These are phyloP conservation scores for Meloidogyne hapla DNA, from an alignment of 1,140 invertebrate species.

Conservation along the genomic window DNA sequence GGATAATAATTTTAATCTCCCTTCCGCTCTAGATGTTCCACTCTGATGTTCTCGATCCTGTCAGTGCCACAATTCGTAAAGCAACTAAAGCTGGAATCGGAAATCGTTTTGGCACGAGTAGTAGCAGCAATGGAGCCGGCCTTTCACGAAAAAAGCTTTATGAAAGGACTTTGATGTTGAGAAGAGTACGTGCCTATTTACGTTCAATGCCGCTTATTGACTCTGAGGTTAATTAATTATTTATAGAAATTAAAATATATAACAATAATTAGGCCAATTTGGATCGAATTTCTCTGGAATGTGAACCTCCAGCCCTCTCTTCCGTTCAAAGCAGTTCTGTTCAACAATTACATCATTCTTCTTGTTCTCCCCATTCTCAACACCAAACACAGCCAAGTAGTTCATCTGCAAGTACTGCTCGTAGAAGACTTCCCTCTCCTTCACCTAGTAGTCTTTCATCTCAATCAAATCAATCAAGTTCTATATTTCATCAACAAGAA, in stretches of 20 bases:
- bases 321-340: conserved; percentile 26
- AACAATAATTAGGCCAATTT: conserved; percentile 70
- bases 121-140: conserved; percentile 39
- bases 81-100: background rate
- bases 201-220: conserved; percentile 85
- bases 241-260: background rate
- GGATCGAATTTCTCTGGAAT: conserved; percentile 82
- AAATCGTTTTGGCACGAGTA: conserved; percentile 17
- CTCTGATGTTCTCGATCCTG: conserved; percentile 29
- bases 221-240: conserved; percentile 72
- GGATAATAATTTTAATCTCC: background rate
- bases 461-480: conserved; percentile 69
- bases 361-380: conserved; percentile 4
- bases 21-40: conserved; percentile 16
- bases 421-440: conserved; percentile 80
- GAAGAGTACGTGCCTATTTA: conserved; percentile 90
- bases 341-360: conserved; percentile 14
- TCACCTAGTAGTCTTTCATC: conserved; percentile 79
- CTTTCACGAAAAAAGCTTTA: conserved; percentile 58
- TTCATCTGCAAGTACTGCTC: conserved; percentile 69
- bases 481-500: conserved; percentile 31
- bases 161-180: conserved; percentile 83
- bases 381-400: background rate
- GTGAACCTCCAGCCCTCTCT: conserved; percentile 71
- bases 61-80: conserved; percentile 24